Evolutionary conservation across 1,140 invertebrate species (phyloP), one percentile per base, ranked within the genome.

Genomic region (Pachyrhynchus sulphureomaculatus): DNA sequence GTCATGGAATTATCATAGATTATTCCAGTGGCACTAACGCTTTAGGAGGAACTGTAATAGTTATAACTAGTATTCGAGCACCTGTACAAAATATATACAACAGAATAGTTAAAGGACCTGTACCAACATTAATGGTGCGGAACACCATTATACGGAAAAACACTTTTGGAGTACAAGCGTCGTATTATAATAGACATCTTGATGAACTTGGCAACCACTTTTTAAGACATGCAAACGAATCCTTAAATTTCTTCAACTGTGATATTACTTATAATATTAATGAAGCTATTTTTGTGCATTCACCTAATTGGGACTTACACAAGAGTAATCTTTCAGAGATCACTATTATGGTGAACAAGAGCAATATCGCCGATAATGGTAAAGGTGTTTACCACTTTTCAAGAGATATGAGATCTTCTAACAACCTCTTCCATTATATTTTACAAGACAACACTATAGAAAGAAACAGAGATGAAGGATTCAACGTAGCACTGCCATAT

Each of bases 371-470:
- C 0, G 88, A 92, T 66, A 96, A 96, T 75, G 90, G 89, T 0
- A 84, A 83, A 72, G 93, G 90, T 1, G 88, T 97, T 62, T 81
- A 85, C 52, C 95, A 97, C 66, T 90, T 91, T 68, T 92, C 92
- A 41, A 86, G 92, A 68, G 93, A 98, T 75, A 82, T 96, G 65
- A 85, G 92, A 56, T 88, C 91, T 55, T 95, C 93, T 0, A 96
- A 96, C 69, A 98, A 97, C 80, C 78, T 98, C 0, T 98, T 93
- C 77, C 93, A 97, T 72, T 98, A 96, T 84, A 83, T 92, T 20
- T 75, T 98, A 24, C 88, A 92, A 78, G 92, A 94, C 68, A 92
- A 91, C 64, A 90, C 90, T 0, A 85, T 96, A 32, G 91, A 93
- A 70, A 82, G 90, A 65, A 98, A 98, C 74, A 78, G 78, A 51